Evolutionary conservation across 1,140 invertebrate genomes (phyloP), one percentile per base, ranked within the genome.

Genomic region (Ceratina calcarata): DNA sequence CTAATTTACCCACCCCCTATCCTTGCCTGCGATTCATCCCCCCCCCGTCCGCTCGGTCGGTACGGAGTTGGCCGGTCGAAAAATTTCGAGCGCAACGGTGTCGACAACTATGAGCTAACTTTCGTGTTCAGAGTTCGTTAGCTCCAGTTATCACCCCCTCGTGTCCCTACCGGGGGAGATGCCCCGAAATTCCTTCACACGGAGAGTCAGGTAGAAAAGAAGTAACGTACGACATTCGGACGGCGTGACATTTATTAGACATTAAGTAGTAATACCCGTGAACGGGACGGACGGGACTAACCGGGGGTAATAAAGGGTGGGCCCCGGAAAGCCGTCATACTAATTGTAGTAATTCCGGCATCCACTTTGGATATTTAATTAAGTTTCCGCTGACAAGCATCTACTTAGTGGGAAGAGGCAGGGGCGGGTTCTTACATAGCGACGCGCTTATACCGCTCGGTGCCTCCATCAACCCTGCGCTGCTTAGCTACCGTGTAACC

Each of bases 311-410:
- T 93, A 91, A 93, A 89, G 87, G 77, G 70, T 45, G 37, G 74
- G 88, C 88, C 86, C 84, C 86, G 87, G 86, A 84, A 86, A 91
- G 84, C 89, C 88, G 89, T 91, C 90, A 91, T 92, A 92, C 91
- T 92, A 92, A 93, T 92, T 93, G 91, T 91, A 91, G 91, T 91
- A 92, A 92, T 92, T 92, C 90, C 88, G 86, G 88, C 89, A 91
- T 92, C 91, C 91, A 92, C 91, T 92, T 92, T 91, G 89, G 92
- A 92, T 92, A 93, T 93, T 92, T 93, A 92, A 92, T 93, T 92
- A 93, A 93, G 91, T 93, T 92, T 93, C 91, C 88, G 90, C 88
- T 91, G 91, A 91, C 91, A 91, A 91, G 91, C 88, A 86, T 86
- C 85, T 86, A 86, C 84, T 86, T 86, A 86, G 84, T 75, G 77